These are phyloP conservation scores for Drosophila monieri DNA, from an alignment of 2,888 invertebrate species.

Conservation along the genomic window DNA sequence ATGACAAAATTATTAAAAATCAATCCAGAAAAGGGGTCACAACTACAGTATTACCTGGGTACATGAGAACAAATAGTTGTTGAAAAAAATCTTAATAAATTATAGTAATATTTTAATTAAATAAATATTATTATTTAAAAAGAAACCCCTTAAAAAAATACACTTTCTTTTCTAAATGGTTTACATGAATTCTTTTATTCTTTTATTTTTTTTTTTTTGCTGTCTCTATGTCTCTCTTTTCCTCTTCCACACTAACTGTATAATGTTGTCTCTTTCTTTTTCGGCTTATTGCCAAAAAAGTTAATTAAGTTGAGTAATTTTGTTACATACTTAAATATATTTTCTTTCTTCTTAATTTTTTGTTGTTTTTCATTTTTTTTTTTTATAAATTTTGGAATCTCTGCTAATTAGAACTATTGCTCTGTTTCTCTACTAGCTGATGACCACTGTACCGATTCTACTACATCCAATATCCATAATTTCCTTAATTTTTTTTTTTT, in stretches of 20 bases:
- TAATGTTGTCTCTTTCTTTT: constrained; percentile 14
- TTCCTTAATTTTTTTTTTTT: not conserved
- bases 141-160: constrained; percentile 6
- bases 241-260: not conserved
- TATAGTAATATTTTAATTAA: not conserved
- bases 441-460: not conserved
- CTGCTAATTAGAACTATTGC: constrained; percentile 4
- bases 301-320: constrained; percentile 30
- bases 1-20: not conserved
- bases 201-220: no score
- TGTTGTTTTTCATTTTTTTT: not conserved
- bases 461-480: not conserved
- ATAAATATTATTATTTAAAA: no score
- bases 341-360: not conserved
- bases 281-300: constrained; percentile 33
- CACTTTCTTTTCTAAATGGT: constrained; percentile 12
- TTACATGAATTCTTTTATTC: constrained; percentile 34
- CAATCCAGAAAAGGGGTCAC: not conserved
- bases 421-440: not conserved
- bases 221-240: not conserved
- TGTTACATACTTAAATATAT: constrained; percentile 24
- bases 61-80: not conserved
- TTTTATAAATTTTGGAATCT: constrained; percentile 5
- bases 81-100: not conserved
- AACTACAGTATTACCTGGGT: not conserved